Conservation (phyloP, 1,140 invertebrate genomes). For the Diprion similis region DNA sequence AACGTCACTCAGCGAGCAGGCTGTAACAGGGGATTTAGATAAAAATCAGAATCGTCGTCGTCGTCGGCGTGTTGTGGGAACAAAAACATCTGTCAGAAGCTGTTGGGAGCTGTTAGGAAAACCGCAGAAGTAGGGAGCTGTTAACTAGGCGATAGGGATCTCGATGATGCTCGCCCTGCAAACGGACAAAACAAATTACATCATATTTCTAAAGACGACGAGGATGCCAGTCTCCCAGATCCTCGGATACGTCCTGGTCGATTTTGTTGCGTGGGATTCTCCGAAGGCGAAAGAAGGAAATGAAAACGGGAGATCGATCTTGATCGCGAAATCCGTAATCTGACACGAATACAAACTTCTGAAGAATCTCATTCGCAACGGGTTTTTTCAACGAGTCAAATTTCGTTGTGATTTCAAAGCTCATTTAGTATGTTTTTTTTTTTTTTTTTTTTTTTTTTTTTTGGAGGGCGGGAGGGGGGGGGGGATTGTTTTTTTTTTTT, state of each 20-base stretch:
- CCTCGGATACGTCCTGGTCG: not conserved
- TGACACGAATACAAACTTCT: no score
- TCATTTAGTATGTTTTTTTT: no score
- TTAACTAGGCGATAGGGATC: not conserved
- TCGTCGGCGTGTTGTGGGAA: not conserved
- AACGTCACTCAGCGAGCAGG: not conserved
- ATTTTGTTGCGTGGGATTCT: no score
- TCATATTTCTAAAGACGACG: not conserved
- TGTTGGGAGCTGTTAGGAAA: slow-evolving; percentile 3
- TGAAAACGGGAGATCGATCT: not conserved
- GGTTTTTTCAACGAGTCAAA: no score
- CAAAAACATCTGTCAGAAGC: not conserved
- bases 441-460: no score
- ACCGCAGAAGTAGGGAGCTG: no score
- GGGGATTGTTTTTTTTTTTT: no score
- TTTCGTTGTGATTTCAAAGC: no score
- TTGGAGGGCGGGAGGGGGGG: no score
- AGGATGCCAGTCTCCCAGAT: not conserved
- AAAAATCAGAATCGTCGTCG: not conserved
- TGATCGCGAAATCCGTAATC: not conserved
- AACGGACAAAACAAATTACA: slow-evolving; percentile 2
- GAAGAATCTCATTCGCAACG: no score
- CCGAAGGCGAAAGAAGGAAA: no score
- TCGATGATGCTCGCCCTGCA: not conserved
- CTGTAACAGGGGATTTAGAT: slow-evolving; percentile 1